Evolutionary conservation across 2,888 invertebrate species (phyloP).

Genomic region (Anticlea derivata): DNA sequence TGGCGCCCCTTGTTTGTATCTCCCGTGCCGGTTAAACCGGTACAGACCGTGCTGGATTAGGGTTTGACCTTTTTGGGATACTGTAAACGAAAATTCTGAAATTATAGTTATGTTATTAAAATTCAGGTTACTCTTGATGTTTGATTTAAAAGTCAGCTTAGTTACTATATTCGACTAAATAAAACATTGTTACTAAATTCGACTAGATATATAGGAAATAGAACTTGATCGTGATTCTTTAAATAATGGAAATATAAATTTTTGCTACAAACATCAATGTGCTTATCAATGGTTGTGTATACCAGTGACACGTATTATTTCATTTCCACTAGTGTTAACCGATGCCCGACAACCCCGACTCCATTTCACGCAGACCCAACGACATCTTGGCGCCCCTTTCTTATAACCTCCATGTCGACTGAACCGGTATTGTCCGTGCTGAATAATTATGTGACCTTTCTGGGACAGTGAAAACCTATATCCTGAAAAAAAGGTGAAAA

Average conservation of each 20-base stretch:
- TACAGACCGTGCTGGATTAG: neutral
- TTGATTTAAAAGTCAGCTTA: too few species aligned
- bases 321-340: conserved; percentile 32
- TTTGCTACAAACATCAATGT: neutral
- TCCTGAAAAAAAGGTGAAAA: neutral
- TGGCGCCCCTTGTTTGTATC: neutral
- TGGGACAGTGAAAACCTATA: neutral
- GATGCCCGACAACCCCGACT: conserved; percentile 10
- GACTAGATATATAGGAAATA: too few species aligned
- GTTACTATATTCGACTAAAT: too few species aligned
- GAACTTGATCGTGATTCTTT: neutral
- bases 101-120: too few species aligned
- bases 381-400: neutral
- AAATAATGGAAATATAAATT: neutral
- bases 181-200: too few species aligned
- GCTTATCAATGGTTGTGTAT: conserved; percentile 32
- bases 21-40: neutral
- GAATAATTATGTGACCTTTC: neutral
- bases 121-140: too few species aligned
- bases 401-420: neutral
- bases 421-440: conserved; percentile 1
- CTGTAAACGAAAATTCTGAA: too few species aligned
- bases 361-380: conserved; percentile 17
- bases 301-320: conserved; percentile 26
- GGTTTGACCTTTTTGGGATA: too few species aligned